Percentiles rank a stretch among this genome's conserved stretches.
Evolutionary conservation across 2,113 vertebrate species (phyloP).

Genomic region (Anhinga rufa): DNA sequence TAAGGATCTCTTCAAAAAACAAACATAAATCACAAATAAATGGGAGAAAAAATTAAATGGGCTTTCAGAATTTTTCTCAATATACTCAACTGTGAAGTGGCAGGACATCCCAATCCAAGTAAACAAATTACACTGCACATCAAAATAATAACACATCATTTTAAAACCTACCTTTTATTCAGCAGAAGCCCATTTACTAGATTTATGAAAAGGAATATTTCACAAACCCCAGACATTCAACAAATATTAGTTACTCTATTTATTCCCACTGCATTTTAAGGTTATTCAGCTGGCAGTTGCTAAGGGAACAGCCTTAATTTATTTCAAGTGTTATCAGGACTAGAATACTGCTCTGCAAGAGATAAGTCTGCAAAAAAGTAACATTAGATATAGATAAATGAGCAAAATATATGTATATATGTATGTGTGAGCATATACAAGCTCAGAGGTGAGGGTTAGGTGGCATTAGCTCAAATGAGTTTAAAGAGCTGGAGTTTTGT

Average conservation of each 20-base stretch:
- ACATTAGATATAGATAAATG: not conserved
- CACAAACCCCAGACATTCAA: not conserved
- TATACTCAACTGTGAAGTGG: not conserved
- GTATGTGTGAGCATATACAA: not conserved
- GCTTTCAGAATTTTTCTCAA: constrained; percentile 1
- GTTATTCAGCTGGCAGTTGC: constrained; percentile 25
- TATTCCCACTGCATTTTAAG: not conserved
- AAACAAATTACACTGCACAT: constrained; percentile 6
- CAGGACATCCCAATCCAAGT: not conserved
- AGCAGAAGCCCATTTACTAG: not conserved
- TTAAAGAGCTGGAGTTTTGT: not conserved
- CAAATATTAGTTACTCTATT: constrained; percentile 33
- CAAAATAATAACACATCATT: constrained; percentile 37
- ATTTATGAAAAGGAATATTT: constrained; percentile 31
- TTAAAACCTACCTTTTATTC: constrained; percentile 21
- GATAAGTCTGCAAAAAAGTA: not conserved
- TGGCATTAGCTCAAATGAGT: not conserved
- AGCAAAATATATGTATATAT: not conserved
- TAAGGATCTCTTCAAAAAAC: not conserved
- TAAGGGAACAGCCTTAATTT: constrained; percentile 27
- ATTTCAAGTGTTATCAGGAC: not conserved
- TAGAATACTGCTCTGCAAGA: not conserved
- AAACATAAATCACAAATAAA: constrained; percentile 26
- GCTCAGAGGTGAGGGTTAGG: not conserved
- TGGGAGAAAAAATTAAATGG: not conserved